Percentiles rank a stretch among this genome's conserved stretches.
Conservation (phyloP, 2,113 vertebrate species). For the Sphyrna mokarran region DNA sequence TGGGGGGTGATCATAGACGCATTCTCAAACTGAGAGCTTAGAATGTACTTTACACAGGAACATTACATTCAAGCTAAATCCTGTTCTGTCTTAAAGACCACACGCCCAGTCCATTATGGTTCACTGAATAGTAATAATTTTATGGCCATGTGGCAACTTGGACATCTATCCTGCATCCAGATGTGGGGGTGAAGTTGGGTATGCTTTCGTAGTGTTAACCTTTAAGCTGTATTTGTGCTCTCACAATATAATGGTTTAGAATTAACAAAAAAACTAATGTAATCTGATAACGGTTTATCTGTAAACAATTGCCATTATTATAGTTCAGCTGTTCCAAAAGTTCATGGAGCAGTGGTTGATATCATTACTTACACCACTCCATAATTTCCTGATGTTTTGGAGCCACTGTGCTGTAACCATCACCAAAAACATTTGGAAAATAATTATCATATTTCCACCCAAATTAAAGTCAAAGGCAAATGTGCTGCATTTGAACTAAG, state of each 20-base stretch:
- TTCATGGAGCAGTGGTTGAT: neutral
- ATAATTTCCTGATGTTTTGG: neutral
- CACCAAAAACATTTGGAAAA: neutral
- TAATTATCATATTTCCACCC: neutral
- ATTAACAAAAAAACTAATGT: neutral
- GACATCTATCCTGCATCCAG: neutral
- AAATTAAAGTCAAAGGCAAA: neutral
- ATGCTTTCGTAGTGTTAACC: neutral
- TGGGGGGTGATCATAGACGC: too few species aligned
- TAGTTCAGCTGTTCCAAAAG: neutral
- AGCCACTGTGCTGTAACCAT: neutral
- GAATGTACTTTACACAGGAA: neutral
- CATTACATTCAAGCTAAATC: neutral
- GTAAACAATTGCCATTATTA: neutral
- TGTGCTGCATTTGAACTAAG: neutral
- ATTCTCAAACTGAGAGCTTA: neutral
- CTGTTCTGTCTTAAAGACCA: neutral
- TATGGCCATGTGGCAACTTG: neutral
- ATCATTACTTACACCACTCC: neutral
- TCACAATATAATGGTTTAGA: neutral
- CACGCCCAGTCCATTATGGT: neutral
- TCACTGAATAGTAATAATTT: neutral
- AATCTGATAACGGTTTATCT: neutral
- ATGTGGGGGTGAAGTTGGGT: neutral
- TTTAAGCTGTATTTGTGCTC: neutral